phyloP scores from a whole-genome alignment of 2,113 vertebrate genomes.

The Micronycteris hirsuta region DNA sequence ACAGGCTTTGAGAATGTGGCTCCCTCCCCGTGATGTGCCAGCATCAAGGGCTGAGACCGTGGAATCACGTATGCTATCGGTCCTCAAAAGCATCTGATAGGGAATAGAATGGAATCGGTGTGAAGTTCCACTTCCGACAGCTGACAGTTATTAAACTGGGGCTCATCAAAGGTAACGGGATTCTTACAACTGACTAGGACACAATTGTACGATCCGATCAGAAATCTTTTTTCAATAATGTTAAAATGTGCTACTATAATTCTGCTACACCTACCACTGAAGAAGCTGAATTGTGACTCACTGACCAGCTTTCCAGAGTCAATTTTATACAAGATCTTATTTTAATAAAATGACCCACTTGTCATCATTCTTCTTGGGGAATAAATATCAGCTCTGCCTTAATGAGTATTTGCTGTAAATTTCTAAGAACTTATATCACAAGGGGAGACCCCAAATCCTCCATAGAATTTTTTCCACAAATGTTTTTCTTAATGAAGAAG shows the following conservation, averaged over 20 bases:
- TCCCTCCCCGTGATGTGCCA: slow-evolving; percentile 29
- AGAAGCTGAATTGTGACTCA: slow-evolving; percentile 16
- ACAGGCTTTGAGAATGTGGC: neutral
- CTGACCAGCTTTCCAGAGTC: slow-evolving; percentile 27
- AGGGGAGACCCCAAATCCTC: slow-evolving; percentile 69
- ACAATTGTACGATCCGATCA: slow-evolving; percentile 27
- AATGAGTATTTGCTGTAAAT: slow-evolving; percentile 84
- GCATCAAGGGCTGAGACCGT: neutral
- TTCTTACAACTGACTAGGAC: neutral
- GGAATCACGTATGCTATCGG: neutral
- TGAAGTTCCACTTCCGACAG: neutral
- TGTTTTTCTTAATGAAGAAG: slow-evolving; percentile 75
- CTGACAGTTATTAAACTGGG: slow-evolving; percentile 41
- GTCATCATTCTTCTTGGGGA: slow-evolving; percentile 72
- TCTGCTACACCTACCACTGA: neutral
- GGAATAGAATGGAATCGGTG: neutral
- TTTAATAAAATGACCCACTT: neutral
- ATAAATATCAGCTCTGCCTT: slow-evolving; percentile 87
- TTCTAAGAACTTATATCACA: slow-evolving; percentile 79
- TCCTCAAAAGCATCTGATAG: neutral
- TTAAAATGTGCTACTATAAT: neutral
- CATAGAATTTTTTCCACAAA: slow-evolving; percentile 68
- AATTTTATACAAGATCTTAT: slow-evolving; percentile 40
- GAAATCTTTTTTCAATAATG: slow-evolving; percentile 19
- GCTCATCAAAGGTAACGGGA: slow-evolving; percentile 21